Evolutionary conservation across 2,888 invertebrate species (phyloP).

Genomic region (Steinernema hermaphroditum): DNA sequence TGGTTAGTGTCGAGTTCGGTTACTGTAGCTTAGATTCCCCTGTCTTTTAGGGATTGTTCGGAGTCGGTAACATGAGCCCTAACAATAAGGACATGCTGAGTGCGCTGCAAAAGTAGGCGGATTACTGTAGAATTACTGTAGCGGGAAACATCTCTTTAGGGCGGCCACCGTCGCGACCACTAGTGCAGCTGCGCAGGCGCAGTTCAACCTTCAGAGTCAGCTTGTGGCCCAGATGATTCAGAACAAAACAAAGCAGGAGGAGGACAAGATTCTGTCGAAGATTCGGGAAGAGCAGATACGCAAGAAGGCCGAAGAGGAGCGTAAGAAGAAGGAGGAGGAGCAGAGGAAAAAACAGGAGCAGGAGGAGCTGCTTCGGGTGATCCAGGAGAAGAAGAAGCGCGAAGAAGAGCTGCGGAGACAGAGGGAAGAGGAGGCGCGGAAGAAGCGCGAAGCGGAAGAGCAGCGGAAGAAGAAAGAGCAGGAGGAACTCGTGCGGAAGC

Average conservation of each 20-base stretch:
- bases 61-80: background rate
- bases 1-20: background rate
- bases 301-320: background rate
- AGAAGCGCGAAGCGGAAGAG: background rate
- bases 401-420: background rate
- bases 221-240: background rate
- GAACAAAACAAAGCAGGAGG: background rate
- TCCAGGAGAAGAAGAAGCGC: conserved; percentile 4
- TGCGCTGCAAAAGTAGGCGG: background rate
- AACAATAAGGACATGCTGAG: background rate
- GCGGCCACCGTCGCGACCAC: background rate
- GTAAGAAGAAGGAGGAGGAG: background rate
- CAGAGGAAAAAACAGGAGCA: background rate
- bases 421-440: background rate
- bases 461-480: background rate
- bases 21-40: background rate
- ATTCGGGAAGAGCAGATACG: background rate
- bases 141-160: too few relatives aligned
- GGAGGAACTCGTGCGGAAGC: conserved; percentile 8
- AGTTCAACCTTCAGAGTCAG: background rate
- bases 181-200: background rate
- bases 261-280: background rate
- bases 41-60: background rate
- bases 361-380: background rate
- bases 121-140: too few relatives aligned